A percentile compares a stretch with the other conserved stretches of the same genome.
phyloP scores from a whole-genome alignment of 92 coral and sea anemone genomes.

The Epizoanthus illoricatus region DNA sequence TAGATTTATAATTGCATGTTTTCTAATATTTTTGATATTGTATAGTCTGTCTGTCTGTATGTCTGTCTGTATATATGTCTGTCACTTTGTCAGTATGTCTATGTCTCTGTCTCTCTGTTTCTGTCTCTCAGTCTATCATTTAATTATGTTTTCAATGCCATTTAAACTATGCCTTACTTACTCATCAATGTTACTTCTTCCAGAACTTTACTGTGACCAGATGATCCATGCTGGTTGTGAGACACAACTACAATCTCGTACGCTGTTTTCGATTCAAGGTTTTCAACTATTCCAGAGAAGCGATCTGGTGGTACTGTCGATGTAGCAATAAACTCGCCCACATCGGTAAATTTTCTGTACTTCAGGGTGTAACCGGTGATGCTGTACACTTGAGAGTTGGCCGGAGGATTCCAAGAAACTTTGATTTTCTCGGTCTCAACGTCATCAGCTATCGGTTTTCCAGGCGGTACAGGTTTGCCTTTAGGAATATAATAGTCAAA shows the following conservation, averaged over 20 bases:
- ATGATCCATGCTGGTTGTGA: slow-evolving; percentile 3
- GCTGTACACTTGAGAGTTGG: slow-evolving; percentile 16
- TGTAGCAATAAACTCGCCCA: background rate
- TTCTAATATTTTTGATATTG: background rate
- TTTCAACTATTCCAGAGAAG: background rate
- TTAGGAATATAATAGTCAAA: background rate
- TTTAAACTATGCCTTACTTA: background rate
- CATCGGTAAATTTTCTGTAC: slow-evolving; percentile 14
- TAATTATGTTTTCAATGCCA: background rate
- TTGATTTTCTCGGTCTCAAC: slow-evolving; percentile 15
- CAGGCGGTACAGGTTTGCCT: slow-evolving; percentile 47
- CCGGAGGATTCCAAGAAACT: slow-evolving; percentile 45
- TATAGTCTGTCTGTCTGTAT: background rate
- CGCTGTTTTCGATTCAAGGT: slow-evolving; percentile 23
- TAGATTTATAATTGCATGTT: background rate
- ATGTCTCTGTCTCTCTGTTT: too few species aligned
- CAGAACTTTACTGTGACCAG: background rate
- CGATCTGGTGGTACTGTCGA: background rate
- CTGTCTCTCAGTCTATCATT: background rate
- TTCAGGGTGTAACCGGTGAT: slow-evolving; percentile 28
- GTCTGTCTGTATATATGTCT: background rate
- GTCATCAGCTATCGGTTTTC: slow-evolving; percentile 31
- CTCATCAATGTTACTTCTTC: background rate
- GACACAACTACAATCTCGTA: slow-evolving; percentile 34
- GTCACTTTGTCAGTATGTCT: background rate